Evolutionary conservation across 2,113 vertebrate genomes (phyloP), one percentile per base, ranked within the genome.

Genomic region (Trichechus manatus): DNA sequence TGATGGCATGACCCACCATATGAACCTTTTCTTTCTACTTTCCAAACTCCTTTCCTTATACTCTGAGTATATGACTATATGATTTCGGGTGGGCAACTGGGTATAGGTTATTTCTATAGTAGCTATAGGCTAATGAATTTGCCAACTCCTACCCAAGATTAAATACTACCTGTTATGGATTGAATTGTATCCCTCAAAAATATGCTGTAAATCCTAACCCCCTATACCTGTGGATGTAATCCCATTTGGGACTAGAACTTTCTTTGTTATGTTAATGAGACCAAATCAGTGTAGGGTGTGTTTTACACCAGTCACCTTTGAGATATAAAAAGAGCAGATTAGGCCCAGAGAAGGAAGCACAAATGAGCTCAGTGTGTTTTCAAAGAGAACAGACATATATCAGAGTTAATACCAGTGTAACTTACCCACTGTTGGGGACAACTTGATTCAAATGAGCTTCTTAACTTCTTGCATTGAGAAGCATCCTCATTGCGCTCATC

Each of bases 371-470:
- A 23, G 0, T 0, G 44, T 33, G 9, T 29, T 31, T 56, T 31
- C 63, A 36, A 29, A 63, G 64, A 13, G 7, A 17, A 80, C 3
- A 61, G 75, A 75, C 74, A 63, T 11, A 50, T 20, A 9, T 23
- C 9, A n/a, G 14, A 10, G 17, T 75, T 59, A 85, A 44, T 61
- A 47, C 36, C 31, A 63, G 27, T 42, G 36, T 36, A 31, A 97
- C 98, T 98, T 98, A 99, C 99, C 99, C 99, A 99, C 87, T 99
- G 99, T 42, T 98, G 98, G 0, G 99, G 99, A 25, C 99, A 99
- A n/a, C 95, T 98, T 1, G 98, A 80, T 96, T 99, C 99, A 94
- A 99, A 99, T 6, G 98, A 92, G 2, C 33, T 94, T 91, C 99
- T 98, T 88, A 99, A 97, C 89, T 97, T 97, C 95, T 98, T 98